Evolutionary conservation across 2,888 invertebrate species (phyloP).

Genomic region (Agrenia bidenticulata): DNA sequence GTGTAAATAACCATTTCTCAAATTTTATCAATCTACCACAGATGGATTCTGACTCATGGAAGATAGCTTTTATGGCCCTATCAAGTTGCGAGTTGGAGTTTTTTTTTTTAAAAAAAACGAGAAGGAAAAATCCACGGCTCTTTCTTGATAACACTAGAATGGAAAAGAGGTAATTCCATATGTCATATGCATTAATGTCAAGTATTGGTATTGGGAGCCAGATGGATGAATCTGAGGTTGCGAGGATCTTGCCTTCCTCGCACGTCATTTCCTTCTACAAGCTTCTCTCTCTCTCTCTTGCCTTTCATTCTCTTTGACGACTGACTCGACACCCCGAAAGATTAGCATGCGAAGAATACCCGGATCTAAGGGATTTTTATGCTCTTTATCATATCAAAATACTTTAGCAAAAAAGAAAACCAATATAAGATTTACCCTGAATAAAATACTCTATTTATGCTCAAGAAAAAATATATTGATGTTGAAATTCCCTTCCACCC

Average conservation of each 20-base stretch:
- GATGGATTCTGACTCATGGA: slow-evolving; percentile 53
- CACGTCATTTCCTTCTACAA: slow-evolving; percentile 36
- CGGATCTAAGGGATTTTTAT: slow-evolving; percentile 34
- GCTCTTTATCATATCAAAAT: slow-evolving; percentile 40
- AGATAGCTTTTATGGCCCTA: slow-evolving; percentile 53
- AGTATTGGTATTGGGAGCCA: slow-evolving; percentile 45
- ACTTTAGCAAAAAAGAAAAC: slow-evolving; percentile 25
- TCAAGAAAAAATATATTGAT: slow-evolving; percentile 42
- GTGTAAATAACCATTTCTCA: slow-evolving; percentile 55
- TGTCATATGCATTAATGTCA: slow-evolving; percentile 52
- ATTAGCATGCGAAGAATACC: slow-evolving; percentile 41
- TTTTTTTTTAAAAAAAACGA: slow-evolving; percentile 43
- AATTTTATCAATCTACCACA: slow-evolving; percentile 55
- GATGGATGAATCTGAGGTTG: slow-evolving; percentile 48
- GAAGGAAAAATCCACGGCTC: slow-evolving; percentile 7
- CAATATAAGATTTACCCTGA: slow-evolving; percentile 42
- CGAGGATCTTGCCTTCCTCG: slow-evolving; percentile 31
- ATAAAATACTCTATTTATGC: slow-evolving; percentile 44
- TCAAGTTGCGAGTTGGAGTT: slow-evolving; percentile 49
- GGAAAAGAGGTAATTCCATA: slow-evolving; percentile 51
- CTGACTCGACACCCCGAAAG: slow-evolving; percentile 20
- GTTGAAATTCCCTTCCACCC: slow-evolving; percentile 33
- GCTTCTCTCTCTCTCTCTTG: not conserved
- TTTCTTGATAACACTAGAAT: slow-evolving; percentile 33
- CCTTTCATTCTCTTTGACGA: not conserved